These are phyloP conservation scores for Ditula angustiorana DNA, from an alignment of 2,888 invertebrate genomes.

Conservation along the genomic window DNA sequence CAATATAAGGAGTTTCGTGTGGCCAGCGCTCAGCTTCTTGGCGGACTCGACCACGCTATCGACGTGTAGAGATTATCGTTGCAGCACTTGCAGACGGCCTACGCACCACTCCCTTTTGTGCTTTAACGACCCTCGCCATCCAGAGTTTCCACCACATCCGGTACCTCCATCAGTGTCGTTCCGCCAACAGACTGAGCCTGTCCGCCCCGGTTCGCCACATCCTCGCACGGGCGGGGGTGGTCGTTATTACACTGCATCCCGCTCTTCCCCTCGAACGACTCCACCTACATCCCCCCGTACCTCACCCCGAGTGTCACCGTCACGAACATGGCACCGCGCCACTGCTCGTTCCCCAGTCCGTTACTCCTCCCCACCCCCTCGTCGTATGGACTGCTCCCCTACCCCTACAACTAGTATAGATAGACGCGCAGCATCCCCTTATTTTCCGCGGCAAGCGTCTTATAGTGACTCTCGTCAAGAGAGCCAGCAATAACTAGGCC, in stretches of 20 bases:
- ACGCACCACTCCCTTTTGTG: slow-evolving; percentile 1
- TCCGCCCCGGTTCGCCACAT: background rate
- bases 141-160: background rate
- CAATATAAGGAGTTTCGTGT: too few relatives aligned
- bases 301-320: background rate
- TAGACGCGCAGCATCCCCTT: too few relatives aligned
- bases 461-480: background rate
- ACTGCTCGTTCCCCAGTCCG: background rate
- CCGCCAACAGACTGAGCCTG: background rate
- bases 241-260: background rate
- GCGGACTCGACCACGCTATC: background rate
- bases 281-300: background rate
- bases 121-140: background rate
- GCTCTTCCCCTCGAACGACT: background rate
- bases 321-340: background rate
- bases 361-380: too few relatives aligned
- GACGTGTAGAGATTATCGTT: slow-evolving; percentile 1
- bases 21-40: too few relatives aligned
- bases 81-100: background rate
- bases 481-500: background rate
- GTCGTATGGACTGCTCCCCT: too few relatives aligned
- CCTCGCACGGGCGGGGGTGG: background rate
- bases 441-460: too few relatives aligned
- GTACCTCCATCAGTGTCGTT: background rate
- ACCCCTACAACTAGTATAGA: too few relatives aligned